Conservation (phyloP, 2,113 vertebrate species). For the Leptosomus discolor region DNA sequence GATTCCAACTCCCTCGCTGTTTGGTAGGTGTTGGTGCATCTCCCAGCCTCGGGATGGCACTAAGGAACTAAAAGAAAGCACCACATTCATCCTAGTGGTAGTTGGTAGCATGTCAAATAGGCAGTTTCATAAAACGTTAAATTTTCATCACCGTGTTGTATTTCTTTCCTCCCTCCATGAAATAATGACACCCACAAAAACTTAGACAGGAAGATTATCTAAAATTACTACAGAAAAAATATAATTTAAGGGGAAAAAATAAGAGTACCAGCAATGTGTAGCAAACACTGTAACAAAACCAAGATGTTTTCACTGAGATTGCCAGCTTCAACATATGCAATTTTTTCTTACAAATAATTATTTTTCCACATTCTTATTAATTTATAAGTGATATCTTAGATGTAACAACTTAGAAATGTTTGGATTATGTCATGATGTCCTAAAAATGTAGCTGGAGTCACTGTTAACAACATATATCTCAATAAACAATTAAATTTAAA, state of each 20-base stretch:
- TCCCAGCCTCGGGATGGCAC: background rate
- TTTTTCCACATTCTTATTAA: background rate
- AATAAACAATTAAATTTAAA: background rate
- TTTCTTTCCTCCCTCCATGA: background rate
- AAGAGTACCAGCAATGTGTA: background rate
- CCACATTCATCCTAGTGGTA: background rate
- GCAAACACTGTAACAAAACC: background rate
- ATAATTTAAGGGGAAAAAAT: background rate
- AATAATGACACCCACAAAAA: background rate
- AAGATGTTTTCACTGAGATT: background rate
- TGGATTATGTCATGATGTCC: background rate
- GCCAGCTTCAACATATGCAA: background rate
- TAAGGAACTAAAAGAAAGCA: background rate
- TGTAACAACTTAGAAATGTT: background rate
- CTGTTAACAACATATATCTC: background rate
- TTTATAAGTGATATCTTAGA: background rate
- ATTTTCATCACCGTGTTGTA: background rate
- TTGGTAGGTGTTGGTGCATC: background rate
- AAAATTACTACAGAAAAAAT: background rate
- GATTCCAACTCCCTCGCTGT: background rate
- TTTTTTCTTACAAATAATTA: background rate
- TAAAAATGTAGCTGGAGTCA: background rate
- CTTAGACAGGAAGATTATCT: background rate
- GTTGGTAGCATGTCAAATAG: background rate
- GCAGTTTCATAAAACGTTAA: background rate